A percentile compares a stretch with the other conserved stretches of the same genome.
Evolutionary conservation across 53 echinoderm and acorn worm genomes (phyloP).

Genomic region (Echinometra lucunter): DNA sequence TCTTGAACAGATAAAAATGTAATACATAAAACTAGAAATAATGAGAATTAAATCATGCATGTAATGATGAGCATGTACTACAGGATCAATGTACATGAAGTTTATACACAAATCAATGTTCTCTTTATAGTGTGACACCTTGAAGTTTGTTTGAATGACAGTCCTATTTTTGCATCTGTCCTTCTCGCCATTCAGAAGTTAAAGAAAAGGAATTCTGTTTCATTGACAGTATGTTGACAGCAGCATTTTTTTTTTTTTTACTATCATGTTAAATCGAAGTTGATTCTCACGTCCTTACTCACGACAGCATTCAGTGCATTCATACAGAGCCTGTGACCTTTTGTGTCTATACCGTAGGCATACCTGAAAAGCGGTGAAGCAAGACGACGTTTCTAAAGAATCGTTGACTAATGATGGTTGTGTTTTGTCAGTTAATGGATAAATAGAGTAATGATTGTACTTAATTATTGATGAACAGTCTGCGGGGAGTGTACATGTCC

Average conservation of each 20-base stretch:
- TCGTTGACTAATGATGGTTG: slow-evolving; percentile 15
- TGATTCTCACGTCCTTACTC: background rate
- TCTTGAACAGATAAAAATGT: too few species aligned
- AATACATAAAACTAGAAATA: background rate
- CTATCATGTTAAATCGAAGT: background rate
- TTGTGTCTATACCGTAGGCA: background rate
- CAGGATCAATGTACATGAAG: background rate
- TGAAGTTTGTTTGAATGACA: background rate
- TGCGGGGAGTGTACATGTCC: background rate
- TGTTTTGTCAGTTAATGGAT: slow-evolving; percentile 14
- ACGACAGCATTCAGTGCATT: background rate
- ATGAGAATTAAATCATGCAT: too few species aligned
- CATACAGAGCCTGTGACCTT: background rate
- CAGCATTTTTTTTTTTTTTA: too few species aligned
- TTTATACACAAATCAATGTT: background rate
- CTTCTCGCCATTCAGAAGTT: background rate
- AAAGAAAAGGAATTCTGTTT: background rate
- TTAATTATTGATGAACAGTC: slow-evolving; percentile 11
- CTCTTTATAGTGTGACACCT: background rate
- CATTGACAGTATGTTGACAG: background rate
- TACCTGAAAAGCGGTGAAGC: background rate
- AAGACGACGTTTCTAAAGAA: background rate
- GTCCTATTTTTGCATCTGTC: background rate
- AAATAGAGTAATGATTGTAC: background rate
- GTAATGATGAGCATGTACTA: background rate